Percentiles rank a stretch among this genome's conserved stretches.
Conservation (phyloP, 2,797 vertebrate species). For the Crocidura indochinensis region DNA sequence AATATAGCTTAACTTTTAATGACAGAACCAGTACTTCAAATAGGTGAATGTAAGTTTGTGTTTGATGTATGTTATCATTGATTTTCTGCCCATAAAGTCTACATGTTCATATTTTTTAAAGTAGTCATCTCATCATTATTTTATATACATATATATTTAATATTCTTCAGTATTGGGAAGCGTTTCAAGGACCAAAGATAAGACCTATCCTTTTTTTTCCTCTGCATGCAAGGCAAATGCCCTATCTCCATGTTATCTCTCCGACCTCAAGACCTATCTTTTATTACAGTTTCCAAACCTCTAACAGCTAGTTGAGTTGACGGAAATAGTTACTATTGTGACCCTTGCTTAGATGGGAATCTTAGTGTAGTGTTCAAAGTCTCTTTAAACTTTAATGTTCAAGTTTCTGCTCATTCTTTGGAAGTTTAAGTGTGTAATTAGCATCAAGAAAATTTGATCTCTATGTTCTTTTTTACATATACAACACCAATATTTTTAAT, state of each 20-base stretch:
- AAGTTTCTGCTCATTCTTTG: constrained; percentile 56
- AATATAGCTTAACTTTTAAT: not conserved
- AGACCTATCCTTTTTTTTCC: not conserved
- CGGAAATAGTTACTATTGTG: not conserved
- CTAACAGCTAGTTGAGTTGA: not conserved
- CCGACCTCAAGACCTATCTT: not conserved
- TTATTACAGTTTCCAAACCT: not conserved
- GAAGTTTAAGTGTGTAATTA: constrained; percentile 59
- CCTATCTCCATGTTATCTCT: no score
- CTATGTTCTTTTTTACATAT: constrained; percentile 35
- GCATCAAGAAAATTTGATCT: constrained; percentile 69
- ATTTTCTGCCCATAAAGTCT: not conserved
- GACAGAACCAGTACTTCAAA: not conserved
- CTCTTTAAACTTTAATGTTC: constrained; percentile 61
- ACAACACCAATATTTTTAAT: constrained; percentile 59
- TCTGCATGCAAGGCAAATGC: no score
- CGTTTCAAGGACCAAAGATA: not conserved
- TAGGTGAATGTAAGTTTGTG: not conserved
- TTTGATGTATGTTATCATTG: not conserved
- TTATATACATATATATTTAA: not conserved
- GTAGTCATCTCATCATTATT: not conserved
- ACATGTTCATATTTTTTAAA: not conserved
- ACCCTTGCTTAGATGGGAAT: not conserved
- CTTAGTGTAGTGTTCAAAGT: not conserved
- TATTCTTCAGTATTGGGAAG: not conserved